A percentile compares a stretch with the other conserved stretches of the same genome.
phyloP scores from a whole-genome alignment of 2,113 vertebrate genomes.

The Urocitellus parryii region DNA sequence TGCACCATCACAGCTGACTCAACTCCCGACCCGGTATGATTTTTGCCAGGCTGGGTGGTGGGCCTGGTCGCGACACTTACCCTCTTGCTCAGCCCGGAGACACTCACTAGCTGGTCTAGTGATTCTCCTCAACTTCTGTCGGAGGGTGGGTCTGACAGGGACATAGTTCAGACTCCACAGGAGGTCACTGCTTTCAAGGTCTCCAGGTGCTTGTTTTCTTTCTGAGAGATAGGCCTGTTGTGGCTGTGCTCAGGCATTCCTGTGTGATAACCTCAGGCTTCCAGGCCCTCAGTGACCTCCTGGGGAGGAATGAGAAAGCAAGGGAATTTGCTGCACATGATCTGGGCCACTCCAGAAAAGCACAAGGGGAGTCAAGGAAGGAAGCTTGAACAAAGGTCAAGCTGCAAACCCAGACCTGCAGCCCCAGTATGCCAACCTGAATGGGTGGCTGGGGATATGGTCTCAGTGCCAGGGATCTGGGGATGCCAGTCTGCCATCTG shows the following conservation, averaged over 20 bases:
- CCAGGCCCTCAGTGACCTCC: background rate
- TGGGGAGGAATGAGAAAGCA: background rate
- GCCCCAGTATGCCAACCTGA: slow-evolving; percentile 31
- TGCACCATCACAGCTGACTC: no score
- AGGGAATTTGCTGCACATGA: background rate
- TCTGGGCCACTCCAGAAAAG: background rate
- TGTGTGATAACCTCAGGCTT: no score
- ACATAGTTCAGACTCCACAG: background rate
- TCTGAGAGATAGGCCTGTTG: background rate
- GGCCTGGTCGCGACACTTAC: no score
- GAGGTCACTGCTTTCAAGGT: background rate
- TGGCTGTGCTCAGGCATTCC: background rate
- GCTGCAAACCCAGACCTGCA: background rate
- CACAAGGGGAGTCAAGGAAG: background rate
- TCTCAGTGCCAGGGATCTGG: slow-evolving; percentile 66
- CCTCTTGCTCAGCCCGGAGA: no score
- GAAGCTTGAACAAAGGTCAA: background rate
- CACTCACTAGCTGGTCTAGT: no score
- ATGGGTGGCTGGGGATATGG: slow-evolving; percentile 56
- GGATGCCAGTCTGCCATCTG: slow-evolving; percentile 67
- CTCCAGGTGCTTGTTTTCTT: background rate
- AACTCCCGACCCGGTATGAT: no score
- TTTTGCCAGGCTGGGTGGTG: no score
- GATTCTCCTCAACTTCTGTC: no score
- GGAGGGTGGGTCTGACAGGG: background rate